These are phyloP conservation scores for Montipora efflorescens DNA, from an alignment of 64 coral and sea anemone genomes.

Conservation along the genomic window DNA sequence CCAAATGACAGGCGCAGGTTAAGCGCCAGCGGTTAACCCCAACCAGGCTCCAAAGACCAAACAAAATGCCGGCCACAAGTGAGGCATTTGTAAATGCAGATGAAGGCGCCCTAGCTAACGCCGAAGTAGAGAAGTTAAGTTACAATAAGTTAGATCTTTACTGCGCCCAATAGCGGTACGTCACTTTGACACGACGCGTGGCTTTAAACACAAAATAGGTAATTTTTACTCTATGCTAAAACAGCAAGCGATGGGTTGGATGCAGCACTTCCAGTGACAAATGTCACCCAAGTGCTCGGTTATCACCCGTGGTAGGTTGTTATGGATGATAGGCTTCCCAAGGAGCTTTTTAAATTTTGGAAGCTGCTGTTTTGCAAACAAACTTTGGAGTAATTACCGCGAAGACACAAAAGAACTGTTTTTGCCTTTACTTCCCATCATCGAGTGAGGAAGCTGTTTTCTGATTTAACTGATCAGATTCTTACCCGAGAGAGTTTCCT, in stretches of 20 bases:
- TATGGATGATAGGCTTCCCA: not conserved
- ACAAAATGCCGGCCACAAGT: no score
- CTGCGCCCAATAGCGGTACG: not conserved
- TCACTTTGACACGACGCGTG: not conserved
- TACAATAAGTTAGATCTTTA: not conserved
- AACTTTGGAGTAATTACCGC: constrained; percentile 1
- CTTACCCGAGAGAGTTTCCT: no score
- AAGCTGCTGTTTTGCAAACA: constrained; percentile 14
- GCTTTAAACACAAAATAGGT: not conserved
- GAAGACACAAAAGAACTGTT: constrained; percentile 32
- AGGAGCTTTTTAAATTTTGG: constrained; percentile 26
- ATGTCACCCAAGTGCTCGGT: constrained; percentile 38
- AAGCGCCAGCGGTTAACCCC: no score
- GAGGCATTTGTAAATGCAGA: no score
- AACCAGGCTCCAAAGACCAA: no score
- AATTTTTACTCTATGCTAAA: constrained; percentile 40
- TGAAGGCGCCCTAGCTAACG: not conserved
- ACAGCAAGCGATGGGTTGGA: constrained; percentile 15
- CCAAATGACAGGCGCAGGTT: no score
- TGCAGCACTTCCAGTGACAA: constrained; percentile 16
- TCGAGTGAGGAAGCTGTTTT: constrained; percentile 18
- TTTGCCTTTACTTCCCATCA: constrained; percentile 30
- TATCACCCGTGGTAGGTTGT: not conserved
- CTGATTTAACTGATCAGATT: constrained; percentile 14
- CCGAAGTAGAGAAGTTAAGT: not conserved